Evolutionary conservation across 1,140 invertebrate species (phyloP), one percentile per base, ranked within the genome.

Genomic region (Sitophilus oryzae): DNA sequence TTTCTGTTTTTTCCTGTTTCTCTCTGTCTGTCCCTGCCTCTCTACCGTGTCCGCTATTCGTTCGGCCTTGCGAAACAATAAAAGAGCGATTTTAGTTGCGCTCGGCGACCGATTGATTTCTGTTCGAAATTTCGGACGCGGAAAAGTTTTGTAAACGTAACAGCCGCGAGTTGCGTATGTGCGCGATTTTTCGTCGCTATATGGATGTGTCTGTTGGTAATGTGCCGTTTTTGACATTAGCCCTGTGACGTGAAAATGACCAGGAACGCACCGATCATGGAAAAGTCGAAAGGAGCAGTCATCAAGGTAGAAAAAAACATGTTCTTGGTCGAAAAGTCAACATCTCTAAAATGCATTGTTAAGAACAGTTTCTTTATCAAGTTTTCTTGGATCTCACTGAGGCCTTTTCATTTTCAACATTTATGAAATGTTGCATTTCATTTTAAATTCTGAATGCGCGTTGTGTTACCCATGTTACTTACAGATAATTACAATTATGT

Each of bases 31-130:
- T n/a, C n/a, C n/a, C 48, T 55, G 52, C 52, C 44, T 45, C 44
- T 36, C 48, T 55, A 44, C 40, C 34, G 36, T 19, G 43, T 56
- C 15, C 47, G 37, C 20, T 42, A 15, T 56, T 38, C 34, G 45
- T 30, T 30, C 47, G 40, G 52, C 53, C 53, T 56, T 56, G 53
- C 47, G 40, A 35, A 56, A 50, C 53, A 42, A 56, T 35, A 49
- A 18, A 49, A 47, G 43, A 55, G 30, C 45, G 52, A 36, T 56
- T 56, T 56, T 38, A 56, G 53, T 56, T 36, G 46, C 20, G 34
- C 9, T 34, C 18, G 25, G 38, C 38, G 18, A 55, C 52, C 52
- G 44, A 55, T 47, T 55, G 43, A 55, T 55, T 55, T 47, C 41
- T 53, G 42, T 15, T 35, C 10, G 38, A 42, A 25, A 37, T 41